Evolutionary conservation across 2,113 vertebrate genomes (phyloP), one percentile per base, ranked within the genome.

Genomic region (Zosterops japonicus): DNA sequence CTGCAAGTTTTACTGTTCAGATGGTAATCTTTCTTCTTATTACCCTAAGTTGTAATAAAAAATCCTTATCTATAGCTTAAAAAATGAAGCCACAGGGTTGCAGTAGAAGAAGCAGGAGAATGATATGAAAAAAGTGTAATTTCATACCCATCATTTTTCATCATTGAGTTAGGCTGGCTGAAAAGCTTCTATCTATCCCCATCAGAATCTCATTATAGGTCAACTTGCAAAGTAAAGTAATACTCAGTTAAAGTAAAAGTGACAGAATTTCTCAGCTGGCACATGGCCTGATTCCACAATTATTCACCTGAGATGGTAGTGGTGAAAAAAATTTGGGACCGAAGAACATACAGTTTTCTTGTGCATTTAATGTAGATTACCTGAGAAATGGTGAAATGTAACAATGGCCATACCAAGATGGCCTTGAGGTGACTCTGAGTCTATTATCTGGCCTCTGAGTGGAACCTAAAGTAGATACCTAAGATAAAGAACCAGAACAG

Each of bases 181-280:
- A 86, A 94, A 96, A 91, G 59, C 92, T 90, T 81, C 88, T 88
- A 72, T 87, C 91, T 91, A 64, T 86, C 47, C 82, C 90, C 79
- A 94, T 97, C 93, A 96, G 89, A 96, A 95, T 91, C 93, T 95
- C 89, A 93, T 95, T 96, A 95, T 68, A 83, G 91, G 85, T 95
- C 90, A 93, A 95, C 94, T 90, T 96, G 79, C 79, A 87, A 93
- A 95, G 71, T 86, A 83, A 86, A 91, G 68, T 74, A 92, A 92
- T 88, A 88, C 33, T 94, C 33, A 44, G 78, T 93, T 88, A 59
- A 78, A 90, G 82, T 50, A 71, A 76, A 91, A 93, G 67, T 95
- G 85, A 74, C 90, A 88, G 92, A 78, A 89, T 87, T 95, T 94
- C 71, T 93, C 52, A 75, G 42, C 41, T 96, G 88, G 93, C 92